Evolutionary conservation across 2,797 vertebrate species (phyloP), one percentile per base, ranked within the genome.

Genomic region (Enteromius anoplus): DNA sequence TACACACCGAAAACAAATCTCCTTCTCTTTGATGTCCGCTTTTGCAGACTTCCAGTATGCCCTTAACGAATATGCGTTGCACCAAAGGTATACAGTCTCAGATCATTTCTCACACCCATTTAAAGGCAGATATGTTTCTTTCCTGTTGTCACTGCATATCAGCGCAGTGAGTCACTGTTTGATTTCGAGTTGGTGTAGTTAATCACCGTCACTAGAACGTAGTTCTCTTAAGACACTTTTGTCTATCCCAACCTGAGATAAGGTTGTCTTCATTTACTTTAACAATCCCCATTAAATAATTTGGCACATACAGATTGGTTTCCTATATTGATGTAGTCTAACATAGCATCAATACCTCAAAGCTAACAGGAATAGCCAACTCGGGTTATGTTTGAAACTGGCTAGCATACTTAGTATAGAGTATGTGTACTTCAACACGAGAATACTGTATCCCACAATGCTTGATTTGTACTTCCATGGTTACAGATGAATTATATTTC

Each of bases 1-100:
- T 94, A 95, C 78, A 76, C 82, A 70, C 83, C 23, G 80, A 88
- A 42, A 68, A 87, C 68, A 90, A 91, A 58, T 53, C 3, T 65
- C 29, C 70, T 77, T 82, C 55, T 60, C 51, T 73, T 76, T 76
- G 60, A 88, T 32, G 14, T 87, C 89, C 79, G 86, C 88, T 87
- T 90, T 77, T 82, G 85, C n/a, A 1, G 45, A 65, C 23, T 73
- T 76, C 53, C 75, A 68, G 77, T 26, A 65, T 4, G 26, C 14
- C 10, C 29, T 5, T 32, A n/a, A 26, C 0, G 3, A 12, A 58
- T 11, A 37, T 14, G 4, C 29, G 4, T 80, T 19, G 5, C 40
- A 10, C 65, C 49, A 26, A 51, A 47, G 23, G 72, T 51, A 42
- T 26, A 42, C 34, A 45, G n/a, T 42, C 34, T 66, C 21, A 32